Evolutionary conservation across 2,113 vertebrate species (phyloP).

Genomic region (Axis porcinus): DNA sequence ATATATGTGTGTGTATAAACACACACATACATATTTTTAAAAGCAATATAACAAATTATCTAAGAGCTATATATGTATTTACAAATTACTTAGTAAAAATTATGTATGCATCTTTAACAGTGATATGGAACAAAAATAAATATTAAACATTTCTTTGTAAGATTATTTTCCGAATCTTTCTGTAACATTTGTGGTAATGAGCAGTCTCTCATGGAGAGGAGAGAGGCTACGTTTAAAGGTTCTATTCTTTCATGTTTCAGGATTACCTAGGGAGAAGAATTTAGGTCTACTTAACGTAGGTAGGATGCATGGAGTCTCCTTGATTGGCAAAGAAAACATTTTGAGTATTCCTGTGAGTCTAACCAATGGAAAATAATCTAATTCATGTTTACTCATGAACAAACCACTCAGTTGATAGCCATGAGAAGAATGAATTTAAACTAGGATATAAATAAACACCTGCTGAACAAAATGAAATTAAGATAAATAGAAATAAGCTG

Average conservation of each 20-base stretch:
- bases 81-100: background rate
- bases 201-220: background rate
- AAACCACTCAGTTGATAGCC: background rate
- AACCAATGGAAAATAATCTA: background rate
- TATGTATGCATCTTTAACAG: background rate
- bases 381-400: background rate
- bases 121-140: background rate
- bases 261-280: background rate
- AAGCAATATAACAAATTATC: background rate
- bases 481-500: background rate
- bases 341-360: background rate
- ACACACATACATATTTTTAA: background rate
- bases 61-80: background rate
- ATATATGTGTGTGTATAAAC: background rate
- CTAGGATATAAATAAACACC: background rate
- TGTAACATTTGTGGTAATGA: background rate
- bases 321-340: background rate
- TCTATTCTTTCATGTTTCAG: background rate
- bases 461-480: background rate
- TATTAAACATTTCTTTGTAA: background rate
- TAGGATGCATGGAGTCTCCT: background rate
- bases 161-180: background rate
- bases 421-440: background rate
- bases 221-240: background rate
- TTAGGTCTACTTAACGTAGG: background rate